phyloP scores from a whole-genome alignment of 1,140 invertebrate genomes.

The Meloidogyne chitwoodi region DNA sequence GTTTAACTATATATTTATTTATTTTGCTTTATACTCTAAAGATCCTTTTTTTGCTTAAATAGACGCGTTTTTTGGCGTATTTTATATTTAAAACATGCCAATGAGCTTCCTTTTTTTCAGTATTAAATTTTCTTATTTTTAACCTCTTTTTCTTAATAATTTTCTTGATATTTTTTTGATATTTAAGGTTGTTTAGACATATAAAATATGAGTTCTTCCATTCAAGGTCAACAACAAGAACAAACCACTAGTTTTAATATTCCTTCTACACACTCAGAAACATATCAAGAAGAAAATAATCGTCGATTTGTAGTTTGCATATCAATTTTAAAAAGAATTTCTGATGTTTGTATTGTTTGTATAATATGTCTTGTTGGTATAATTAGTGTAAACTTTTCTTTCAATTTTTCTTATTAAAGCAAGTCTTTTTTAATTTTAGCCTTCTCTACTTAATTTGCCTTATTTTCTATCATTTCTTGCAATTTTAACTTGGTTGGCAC shows the following conservation, averaged over 20 bases:
- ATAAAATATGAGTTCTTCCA: background rate
- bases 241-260: background rate
- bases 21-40: no score
- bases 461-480: slow-evolving; percentile 52
- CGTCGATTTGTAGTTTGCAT: background rate
- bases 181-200: background rate
- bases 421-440: slow-evolving; percentile 42
- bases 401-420: background rate
- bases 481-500: slow-evolving; percentile 55
- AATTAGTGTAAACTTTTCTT: slow-evolving; percentile 19
- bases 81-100: no score
- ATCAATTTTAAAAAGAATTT: slow-evolving; percentile 15
- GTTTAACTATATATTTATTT: no score
- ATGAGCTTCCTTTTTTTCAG: no score
- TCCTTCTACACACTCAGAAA: background rate
- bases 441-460: slow-evolving; percentile 44
- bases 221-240: background rate
- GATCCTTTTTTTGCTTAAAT: no score
- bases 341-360: slow-evolving; percentile 27
- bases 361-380: slow-evolving; percentile 28
- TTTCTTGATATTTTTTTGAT: no score
- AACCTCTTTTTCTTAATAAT: no score
- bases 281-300: background rate
- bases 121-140: no score
- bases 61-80: no score